Base-by-base conservation (phyloP, 2,113 vertebrate genomes). In the Upupa epops region DNA sequence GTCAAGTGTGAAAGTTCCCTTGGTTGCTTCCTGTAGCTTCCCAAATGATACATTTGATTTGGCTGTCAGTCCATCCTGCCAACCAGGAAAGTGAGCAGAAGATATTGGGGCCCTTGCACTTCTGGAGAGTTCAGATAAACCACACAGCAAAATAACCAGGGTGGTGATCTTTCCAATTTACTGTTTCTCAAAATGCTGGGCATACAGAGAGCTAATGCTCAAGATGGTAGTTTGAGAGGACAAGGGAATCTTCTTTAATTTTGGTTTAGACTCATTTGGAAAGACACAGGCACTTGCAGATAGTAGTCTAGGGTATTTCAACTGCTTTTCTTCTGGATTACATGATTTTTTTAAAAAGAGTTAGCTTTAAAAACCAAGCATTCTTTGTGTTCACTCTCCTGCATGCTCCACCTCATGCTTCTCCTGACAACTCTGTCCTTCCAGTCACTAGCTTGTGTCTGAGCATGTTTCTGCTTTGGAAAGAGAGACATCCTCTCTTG, bases 61-160 rank as follows among this genome's bases (percentile, higher is more conserved):
- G 31, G 21, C 29, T 85, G 58, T 51, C 3, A 1, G 81, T 74
- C 37, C 8, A 3, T 31, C 34, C 52, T 45, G 6, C 14, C 8
- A 2, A 15, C 29, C 3, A 3, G 17, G 18, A 49, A 83, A 60
- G 24, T 0, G 1, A 64, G 42, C 32, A 66, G 60, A 32, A 63
- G 48, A 70, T 11, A n/a, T 40, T 11, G 18, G 46, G 34, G 19
- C n/a, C 17, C 29, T 74, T 71, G 34, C 9, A 76, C 13, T 6
- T 15, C 42, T 60, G 17, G 5, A 20, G 24, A 78, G 25, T 71
- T 87, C 54, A 78, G 48, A 83, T 52, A 83, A 92, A 70, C 8
- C 11, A 56, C 58, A 29, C 12, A 37, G 37, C 31, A 65, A 85
- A 91, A 73, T 24, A 74, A 66, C 4, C 26, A 76, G 55, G 9